Percentiles rank a stretch among this genome's conserved stretches.
Evolutionary conservation across 2,888 invertebrate species (phyloP).

Genomic region (Antitype chi): DNA sequence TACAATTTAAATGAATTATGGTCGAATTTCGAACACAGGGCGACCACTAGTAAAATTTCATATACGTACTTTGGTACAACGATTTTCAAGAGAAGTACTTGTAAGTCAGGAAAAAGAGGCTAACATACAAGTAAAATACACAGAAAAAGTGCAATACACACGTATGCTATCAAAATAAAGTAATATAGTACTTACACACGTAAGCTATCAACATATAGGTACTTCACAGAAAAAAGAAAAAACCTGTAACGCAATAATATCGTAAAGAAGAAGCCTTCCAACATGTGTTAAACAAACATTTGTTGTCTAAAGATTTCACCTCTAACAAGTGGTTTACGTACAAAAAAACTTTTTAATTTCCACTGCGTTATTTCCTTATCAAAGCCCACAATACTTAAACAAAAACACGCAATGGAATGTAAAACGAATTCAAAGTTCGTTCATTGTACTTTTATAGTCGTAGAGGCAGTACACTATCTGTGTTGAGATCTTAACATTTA

Average conservation of each 20-base stretch:
- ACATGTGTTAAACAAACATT: constrained; percentile 40
- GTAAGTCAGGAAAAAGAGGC: no score
- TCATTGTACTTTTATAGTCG: constrained; percentile 32
- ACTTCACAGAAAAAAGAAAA: constrained; percentile 1
- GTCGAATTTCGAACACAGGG: no score
- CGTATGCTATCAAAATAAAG: constrained; percentile 3
- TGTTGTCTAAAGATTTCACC: constrained; percentile 16
- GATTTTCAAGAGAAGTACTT: not conserved
- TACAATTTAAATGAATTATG: no score
- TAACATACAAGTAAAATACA: no score
- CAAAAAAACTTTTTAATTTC: constrained; percentile 13
- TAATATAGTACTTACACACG: no score
- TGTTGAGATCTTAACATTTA: constrained; percentile 72
- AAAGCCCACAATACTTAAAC: not conserved
- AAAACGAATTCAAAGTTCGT: constrained; percentile 16
- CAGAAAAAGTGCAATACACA: no score
- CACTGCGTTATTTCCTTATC: constrained; percentile 14
- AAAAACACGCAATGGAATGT: constrained; percentile 39
- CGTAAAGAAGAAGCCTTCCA: constrained; percentile 39
- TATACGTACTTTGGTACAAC: not conserved
- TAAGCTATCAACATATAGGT: constrained; percentile 2
- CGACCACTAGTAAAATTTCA: no score
- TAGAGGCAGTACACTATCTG: constrained; percentile 53
- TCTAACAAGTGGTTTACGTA: not conserved
- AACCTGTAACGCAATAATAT: constrained; percentile 28